These are phyloP conservation scores for Sparidentex hasta DNA, from an alignment of 2,797 vertebrate genomes.

Conservation along the genomic window DNA sequence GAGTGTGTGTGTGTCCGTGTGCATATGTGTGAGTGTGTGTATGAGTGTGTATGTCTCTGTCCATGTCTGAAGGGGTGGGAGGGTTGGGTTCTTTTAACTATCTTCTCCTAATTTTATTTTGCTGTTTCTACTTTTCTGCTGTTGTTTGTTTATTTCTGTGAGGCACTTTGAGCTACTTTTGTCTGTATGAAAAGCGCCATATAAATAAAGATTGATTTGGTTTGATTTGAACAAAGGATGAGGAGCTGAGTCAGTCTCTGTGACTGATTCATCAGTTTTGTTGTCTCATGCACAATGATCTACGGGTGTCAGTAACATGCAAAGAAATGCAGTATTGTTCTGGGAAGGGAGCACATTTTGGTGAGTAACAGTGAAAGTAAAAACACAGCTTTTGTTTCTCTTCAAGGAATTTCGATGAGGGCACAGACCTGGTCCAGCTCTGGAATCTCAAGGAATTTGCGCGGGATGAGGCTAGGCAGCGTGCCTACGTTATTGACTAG, in stretches of 20 bases:
- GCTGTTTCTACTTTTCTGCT: too few relatives aligned
- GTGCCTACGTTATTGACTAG: slow-evolving; percentile 93
- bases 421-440: slow-evolving; percentile 86
- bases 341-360: not conserved
- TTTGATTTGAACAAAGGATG: too few relatives aligned
- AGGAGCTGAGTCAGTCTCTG: not conserved
- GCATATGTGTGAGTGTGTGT: too few relatives aligned
- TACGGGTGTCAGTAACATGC: not conserved
- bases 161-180: too few relatives aligned
- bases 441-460: slow-evolving; percentile 81
- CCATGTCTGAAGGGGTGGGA: too few relatives aligned
- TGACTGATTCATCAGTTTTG: not conserved
- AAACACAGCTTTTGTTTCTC: not conserved
- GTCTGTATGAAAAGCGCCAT: too few relatives aligned
- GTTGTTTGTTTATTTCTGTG: too few relatives aligned
- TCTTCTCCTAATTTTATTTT: too few relatives aligned
- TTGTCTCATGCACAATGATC: not conserved
- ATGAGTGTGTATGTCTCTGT: too few relatives aligned
- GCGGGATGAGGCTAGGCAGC: slow-evolving; percentile 82
- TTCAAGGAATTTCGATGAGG: not conserved
- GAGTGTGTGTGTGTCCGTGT: too few relatives aligned
- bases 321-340: not conserved
- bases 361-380: not conserved
- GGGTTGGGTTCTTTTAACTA: too few relatives aligned
- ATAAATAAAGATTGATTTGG: too few relatives aligned